Evolutionary conservation across 2,888 invertebrate species (phyloP).

Genomic region (Dorcus hopei): DNA sequence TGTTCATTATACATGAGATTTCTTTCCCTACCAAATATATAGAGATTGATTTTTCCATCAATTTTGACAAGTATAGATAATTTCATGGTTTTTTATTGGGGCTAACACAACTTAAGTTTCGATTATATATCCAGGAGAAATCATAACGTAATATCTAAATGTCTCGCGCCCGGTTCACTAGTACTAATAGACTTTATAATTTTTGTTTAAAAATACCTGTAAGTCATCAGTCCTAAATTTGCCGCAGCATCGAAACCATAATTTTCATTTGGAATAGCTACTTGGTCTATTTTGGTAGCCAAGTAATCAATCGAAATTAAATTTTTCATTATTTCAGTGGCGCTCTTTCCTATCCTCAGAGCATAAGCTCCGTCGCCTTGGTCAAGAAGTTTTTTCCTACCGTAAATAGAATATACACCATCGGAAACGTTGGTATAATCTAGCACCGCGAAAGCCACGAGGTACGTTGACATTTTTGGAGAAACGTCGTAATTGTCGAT

Average conservation of each 20-base stretch:
- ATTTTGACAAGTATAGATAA: neutral
- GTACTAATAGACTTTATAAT: neutral
- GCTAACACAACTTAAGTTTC: too few species aligned
- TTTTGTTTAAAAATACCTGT: constrained; percentile 42
- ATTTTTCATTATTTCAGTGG: constrained; percentile 48
- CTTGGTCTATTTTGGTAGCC: constrained; percentile 73
- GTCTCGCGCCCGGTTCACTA: too few species aligned
- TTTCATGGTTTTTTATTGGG: too few species aligned
- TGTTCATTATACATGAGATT: constrained; percentile 9
- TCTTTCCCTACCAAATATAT: constrained; percentile 5
- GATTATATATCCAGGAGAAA: too few species aligned
- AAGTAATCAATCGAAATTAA: constrained; percentile 59
- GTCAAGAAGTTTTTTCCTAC: constrained; percentile 62
- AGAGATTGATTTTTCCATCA: too few species aligned
- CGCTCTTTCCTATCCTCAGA: constrained; percentile 2
- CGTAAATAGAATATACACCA: constrained; percentile 61
- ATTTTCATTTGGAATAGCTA: constrained; percentile 69
- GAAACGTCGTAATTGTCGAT: constrained; percentile 53
- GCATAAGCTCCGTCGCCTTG: constrained; percentile 47
- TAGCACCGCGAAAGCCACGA: constrained; percentile 76
- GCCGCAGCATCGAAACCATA: constrained; percentile 87
- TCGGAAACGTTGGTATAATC: constrained; percentile 60
- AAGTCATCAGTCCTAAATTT: constrained; percentile 87
- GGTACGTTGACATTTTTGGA: constrained; percentile 77
- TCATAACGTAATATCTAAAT: too few species aligned